Evolutionary conservation across 2,888 invertebrate species (phyloP).

Genomic region (Hypena proboscidalis): DNA sequence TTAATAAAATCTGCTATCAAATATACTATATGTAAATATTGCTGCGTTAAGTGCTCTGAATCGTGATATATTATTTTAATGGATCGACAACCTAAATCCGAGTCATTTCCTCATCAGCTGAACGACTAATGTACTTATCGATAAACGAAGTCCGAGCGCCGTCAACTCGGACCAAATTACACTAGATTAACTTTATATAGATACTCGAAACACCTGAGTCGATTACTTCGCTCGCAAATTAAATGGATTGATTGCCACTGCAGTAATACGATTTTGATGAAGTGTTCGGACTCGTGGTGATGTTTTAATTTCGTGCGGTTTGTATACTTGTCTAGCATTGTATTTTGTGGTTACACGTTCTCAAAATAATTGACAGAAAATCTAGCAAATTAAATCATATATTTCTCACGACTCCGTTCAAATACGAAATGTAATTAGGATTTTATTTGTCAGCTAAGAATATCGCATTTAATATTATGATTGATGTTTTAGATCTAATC

Average conservation of each 20-base stretch:
- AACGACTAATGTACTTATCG: conserved; percentile 60
- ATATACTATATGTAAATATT: too few relatives aligned
- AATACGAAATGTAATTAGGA: too few relatives aligned
- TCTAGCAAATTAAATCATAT: too few relatives aligned
- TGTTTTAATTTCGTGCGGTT: neutral
- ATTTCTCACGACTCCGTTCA: too few relatives aligned
- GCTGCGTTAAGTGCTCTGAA: too few relatives aligned
- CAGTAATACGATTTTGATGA: conserved; percentile 9
- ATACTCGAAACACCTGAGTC: conserved; percentile 13
- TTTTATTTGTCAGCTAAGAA: too few relatives aligned
- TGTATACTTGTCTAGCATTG: too few relatives aligned
- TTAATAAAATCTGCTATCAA: too few relatives aligned
- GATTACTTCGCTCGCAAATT: conserved; percentile 16
- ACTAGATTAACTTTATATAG: conserved; percentile 39
- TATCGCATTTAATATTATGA: too few relatives aligned
- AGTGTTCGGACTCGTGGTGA: neutral
- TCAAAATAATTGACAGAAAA: too few relatives aligned
- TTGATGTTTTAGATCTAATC: too few relatives aligned
- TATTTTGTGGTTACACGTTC: too few relatives aligned
- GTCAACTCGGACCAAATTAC: conserved; percentile 41
- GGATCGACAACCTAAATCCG: conserved; percentile 40
- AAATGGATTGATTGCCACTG: conserved; percentile 19
- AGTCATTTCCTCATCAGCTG: conserved; percentile 48
- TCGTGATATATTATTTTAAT: conserved; percentile 22
- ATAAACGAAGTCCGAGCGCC: conserved; percentile 44